Conservation (phyloP, 2,113 vertebrate genomes). For the Dascyllus trimaculatus region DNA sequence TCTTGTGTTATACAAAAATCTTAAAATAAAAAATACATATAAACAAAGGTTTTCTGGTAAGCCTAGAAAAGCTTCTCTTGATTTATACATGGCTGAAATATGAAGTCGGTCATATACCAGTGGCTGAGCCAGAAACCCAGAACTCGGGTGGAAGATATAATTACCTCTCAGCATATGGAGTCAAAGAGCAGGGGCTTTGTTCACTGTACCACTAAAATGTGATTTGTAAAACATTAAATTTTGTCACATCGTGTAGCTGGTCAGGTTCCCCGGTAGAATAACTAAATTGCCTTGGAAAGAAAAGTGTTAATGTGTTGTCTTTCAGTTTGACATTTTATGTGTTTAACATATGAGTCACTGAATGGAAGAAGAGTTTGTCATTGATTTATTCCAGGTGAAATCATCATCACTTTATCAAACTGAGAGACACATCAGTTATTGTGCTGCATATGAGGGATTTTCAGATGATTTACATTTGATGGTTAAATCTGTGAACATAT, state of each 20-base stretch:
- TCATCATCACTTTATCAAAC: too few relatives aligned
- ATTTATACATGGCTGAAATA: slow-evolving; percentile 18
- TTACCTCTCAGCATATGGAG: slow-evolving; percentile 30
- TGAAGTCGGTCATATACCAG: slow-evolving; percentile 20
- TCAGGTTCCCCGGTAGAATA: neutral
- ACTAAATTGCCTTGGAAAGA: neutral
- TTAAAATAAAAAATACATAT: too few relatives aligned
- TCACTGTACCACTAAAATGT: slow-evolving; percentile 7
- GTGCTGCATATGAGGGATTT: too few relatives aligned
- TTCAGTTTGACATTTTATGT: neutral
- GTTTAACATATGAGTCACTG: too few relatives aligned
- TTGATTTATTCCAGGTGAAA: too few relatives aligned
- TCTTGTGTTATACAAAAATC: too few relatives aligned
- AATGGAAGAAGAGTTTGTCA: too few relatives aligned
- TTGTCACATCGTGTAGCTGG: neutral
- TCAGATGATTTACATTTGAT: too few relatives aligned
- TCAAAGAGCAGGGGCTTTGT: slow-evolving; percentile 6
- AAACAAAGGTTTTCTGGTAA: too few relatives aligned
- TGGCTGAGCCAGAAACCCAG: slow-evolving; percentile 26
- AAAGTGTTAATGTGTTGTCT: neutral
- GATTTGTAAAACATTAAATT: slow-evolving; percentile 12
- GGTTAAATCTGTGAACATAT: neutral
- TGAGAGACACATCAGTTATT: too few relatives aligned
- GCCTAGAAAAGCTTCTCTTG: neutral
- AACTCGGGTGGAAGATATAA: slow-evolving; percentile 19